Percentiles rank a stretch among this genome's conserved stretches.
Evolutionary conservation across 2,888 invertebrate species (phyloP).

Genomic region (Dasypolia templi): DNA sequence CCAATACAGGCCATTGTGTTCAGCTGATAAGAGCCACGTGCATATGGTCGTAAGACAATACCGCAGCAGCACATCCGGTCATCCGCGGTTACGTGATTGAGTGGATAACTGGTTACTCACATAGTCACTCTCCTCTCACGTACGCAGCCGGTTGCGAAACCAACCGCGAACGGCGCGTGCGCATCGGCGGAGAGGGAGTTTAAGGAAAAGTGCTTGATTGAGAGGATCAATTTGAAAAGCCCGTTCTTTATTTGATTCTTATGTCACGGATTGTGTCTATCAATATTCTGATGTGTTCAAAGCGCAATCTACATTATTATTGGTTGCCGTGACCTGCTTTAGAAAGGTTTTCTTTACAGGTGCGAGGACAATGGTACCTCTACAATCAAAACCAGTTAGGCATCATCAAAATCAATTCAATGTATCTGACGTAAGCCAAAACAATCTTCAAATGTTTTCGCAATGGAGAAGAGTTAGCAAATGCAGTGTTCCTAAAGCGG

Average conservation of each 20-base stretch:
- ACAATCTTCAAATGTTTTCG: neutral
- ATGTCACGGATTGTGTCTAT: too few relatives aligned
- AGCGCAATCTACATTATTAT: neutral
- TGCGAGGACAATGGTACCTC: neutral
- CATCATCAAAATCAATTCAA: neutral
- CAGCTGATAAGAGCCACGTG: slow-evolving; percentile 26
- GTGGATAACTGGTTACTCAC: slow-evolving; percentile 31
- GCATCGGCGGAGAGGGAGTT: slow-evolving; percentile 5
- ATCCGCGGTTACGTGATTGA: slow-evolving; percentile 50
- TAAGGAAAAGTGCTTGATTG: neutral
- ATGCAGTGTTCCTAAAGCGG: neutral
- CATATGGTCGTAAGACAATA: slow-evolving; percentile 22
- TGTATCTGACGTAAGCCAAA: neutral
- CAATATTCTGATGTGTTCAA: neutral
- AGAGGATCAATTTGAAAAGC: neutral
- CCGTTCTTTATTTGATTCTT: neutral
- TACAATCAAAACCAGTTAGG: neutral
- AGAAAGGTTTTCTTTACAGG: neutral
- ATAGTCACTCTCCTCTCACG: slow-evolving; percentile 55
- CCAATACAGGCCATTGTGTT: neutral
- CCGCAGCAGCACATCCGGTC: slow-evolving; percentile 47
- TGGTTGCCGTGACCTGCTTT: neutral
- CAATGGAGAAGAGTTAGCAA: neutral
- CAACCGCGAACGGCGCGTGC: slow-evolving; percentile 33
- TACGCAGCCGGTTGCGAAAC: slow-evolving; percentile 60